Evolutionary conservation across 2,113 vertebrate genomes (phyloP).

Genomic region (Chiloscyllium plagiosum): DNA sequence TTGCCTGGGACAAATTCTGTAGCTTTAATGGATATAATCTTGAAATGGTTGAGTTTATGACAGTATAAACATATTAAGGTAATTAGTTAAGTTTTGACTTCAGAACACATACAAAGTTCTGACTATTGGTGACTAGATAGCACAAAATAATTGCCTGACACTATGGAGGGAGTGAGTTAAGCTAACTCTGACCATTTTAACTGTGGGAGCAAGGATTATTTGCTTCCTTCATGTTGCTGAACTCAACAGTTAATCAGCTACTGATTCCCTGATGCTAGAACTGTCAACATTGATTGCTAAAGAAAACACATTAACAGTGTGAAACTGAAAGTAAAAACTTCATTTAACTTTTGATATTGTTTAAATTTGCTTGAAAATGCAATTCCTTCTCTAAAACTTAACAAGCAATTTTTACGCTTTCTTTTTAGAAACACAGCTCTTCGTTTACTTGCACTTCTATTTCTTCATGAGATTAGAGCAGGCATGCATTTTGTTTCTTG

Average conservation of each 20-base stretch:
- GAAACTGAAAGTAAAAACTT: not conserved
- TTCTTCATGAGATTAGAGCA: not conserved
- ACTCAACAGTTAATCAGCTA: not conserved
- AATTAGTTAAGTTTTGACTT: too few relatives aligned
- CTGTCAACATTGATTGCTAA: not conserved
- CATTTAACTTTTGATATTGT: not conserved
- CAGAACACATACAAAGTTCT: not conserved
- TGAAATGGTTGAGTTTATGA: too few relatives aligned
- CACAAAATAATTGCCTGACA: not conserved
- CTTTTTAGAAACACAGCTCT: not conserved
- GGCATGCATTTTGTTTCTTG: not conserved
- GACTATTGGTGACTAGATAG: not conserved
- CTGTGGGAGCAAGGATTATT: not conserved
- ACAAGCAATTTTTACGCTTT: not conserved
- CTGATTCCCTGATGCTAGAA: not conserved
- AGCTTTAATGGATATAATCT: too few relatives aligned
- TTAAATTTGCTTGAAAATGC: not conserved
- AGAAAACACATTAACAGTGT: not conserved
- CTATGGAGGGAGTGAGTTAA: not conserved
- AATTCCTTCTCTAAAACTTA: not conserved
- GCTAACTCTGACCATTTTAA: not conserved
- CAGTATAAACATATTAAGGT: too few relatives aligned
- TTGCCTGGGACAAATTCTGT: too few relatives aligned
- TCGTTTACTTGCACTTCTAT: not conserved
- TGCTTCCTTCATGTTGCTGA: not conserved